These are phyloP conservation scores for Cerastoderma edule DNA, from an alignment of 2,888 invertebrate species.

Conservation along the genomic window DNA sequence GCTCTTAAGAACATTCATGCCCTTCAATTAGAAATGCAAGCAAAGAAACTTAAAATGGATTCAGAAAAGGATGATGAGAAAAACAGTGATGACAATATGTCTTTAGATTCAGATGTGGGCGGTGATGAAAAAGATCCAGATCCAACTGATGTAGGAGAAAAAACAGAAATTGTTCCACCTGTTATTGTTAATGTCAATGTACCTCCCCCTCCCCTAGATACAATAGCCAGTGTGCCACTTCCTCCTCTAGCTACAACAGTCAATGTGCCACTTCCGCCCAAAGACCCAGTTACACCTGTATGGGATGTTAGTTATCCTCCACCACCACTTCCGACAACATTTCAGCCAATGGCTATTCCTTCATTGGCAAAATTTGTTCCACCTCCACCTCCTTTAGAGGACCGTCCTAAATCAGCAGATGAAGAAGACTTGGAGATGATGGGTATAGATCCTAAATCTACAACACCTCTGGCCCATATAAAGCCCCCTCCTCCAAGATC, in stretches of 20 bases:
- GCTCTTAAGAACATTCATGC: conserved; percentile 9
- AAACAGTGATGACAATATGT: conserved; percentile 9
- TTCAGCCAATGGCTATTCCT: background rate
- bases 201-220: too few species aligned
- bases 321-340: background rate
- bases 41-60: conserved; percentile 18
- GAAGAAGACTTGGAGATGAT: conserved; percentile 65
- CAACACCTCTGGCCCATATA: conserved; percentile 47
- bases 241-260: too few species aligned
- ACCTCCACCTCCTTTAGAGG: too few species aligned
- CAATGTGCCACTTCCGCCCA: too few species aligned
- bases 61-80: background rate
- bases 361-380: conserved; percentile 4
- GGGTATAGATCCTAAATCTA: conserved; percentile 61
- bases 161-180: conserved; percentile 19
- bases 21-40: background rate
- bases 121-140: conserved; percentile 19
- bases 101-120: background rate
- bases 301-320: too few species aligned
- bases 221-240: too few species aligned
- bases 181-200: too few species aligned
- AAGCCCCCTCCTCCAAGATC: conserved; percentile 65
- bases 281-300: too few species aligned
- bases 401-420: conserved; percentile 9
- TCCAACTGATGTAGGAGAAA: too few species aligned